Evolutionary conservation across 2,888 invertebrate genomes (phyloP).

Genomic region (Polymixis lichenea): DNA sequence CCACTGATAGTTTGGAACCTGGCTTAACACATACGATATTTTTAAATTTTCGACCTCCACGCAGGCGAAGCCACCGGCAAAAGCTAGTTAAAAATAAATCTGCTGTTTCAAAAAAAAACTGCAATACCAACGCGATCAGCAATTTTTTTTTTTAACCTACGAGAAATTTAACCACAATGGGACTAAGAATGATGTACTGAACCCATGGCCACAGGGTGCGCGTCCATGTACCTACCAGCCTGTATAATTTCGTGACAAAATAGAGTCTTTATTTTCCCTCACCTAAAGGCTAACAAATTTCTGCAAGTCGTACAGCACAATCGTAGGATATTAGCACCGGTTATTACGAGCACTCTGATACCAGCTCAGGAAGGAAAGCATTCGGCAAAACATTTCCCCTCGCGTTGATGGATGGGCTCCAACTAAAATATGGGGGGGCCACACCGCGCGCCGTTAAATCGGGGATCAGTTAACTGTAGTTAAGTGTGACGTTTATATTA

Average conservation of each 20-base stretch:
- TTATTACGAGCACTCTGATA: constrained; percentile 70
- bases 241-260: not conserved
- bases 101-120: too few relatives aligned
- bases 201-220: too few relatives aligned
- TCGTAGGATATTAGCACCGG: constrained; percentile 65
- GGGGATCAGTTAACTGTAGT: constrained; percentile 36
- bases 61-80: too few relatives aligned
- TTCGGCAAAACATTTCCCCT: constrained; percentile 74
- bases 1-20: too few relatives aligned
- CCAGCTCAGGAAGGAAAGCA: constrained; percentile 73
- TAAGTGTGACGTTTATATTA: constrained; percentile 11
- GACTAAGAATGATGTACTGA: too few relatives aligned
- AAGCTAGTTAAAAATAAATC: too few relatives aligned
- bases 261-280: not conserved
- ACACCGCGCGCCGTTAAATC: constrained; percentile 38
- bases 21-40: too few relatives aligned
- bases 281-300: constrained; percentile 23
- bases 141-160: too few relatives aligned
- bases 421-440: constrained; percentile 42
- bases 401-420: constrained; percentile 71
- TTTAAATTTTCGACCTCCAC: too few relatives aligned
- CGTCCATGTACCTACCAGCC: too few relatives aligned
- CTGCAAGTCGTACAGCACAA: constrained; percentile 63
- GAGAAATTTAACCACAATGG: too few relatives aligned
- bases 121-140: too few relatives aligned